Base-by-base conservation (phyloP, 2,888 invertebrate species). In the Euspilapteryx auroguttella region DNA sequence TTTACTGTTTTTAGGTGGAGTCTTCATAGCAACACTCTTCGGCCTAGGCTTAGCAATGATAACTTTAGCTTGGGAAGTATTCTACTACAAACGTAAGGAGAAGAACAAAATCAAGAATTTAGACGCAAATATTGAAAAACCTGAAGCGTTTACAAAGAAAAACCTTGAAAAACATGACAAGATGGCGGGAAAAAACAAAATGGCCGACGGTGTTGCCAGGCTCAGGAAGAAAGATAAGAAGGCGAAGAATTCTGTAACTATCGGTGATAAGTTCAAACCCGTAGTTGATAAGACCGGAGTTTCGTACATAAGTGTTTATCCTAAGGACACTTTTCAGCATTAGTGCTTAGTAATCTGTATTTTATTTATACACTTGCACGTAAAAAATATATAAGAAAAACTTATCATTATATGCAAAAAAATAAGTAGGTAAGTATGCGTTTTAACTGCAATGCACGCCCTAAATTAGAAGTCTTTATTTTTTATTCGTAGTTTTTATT, bases 21-120 rank as follows among this genome's bases (percentile, higher is more conserved):
- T 94, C 0, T 94, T 94, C 48, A 93, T 94, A 37, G 93, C 93
- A 0, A 93, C 93, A 0, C 63, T 93, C 0, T 88, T 90, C 48
- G 94, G 94, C 0, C 57, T 94, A 3, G 86, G 86, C 0, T 49
- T 94, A 28, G 93, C 94, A 0, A 89, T 94, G 87, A 53, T 91
- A 1, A 91, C 92, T 0, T 56, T 94, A 11, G 86, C 82, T 0
- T 83, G 85, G 42, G 94, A 94, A 58, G 87, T 94, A 0, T 71
- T 89, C 32, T 91, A 89, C 44, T 89, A 90, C 49, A 80, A 81
- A 33, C 54, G 78, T 0, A 81, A 80, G 40, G 68, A 75, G 28
- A 71, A 58, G 32, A 71, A 61, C 17, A 63, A 59, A 38, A 41
- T 59, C 0, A 45, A 53, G 30, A 28, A 32, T 0, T 23, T 56